phyloP scores from a whole-genome alignment of 1,140 invertebrate species.

The Thaumatotibia leucotreta region DNA sequence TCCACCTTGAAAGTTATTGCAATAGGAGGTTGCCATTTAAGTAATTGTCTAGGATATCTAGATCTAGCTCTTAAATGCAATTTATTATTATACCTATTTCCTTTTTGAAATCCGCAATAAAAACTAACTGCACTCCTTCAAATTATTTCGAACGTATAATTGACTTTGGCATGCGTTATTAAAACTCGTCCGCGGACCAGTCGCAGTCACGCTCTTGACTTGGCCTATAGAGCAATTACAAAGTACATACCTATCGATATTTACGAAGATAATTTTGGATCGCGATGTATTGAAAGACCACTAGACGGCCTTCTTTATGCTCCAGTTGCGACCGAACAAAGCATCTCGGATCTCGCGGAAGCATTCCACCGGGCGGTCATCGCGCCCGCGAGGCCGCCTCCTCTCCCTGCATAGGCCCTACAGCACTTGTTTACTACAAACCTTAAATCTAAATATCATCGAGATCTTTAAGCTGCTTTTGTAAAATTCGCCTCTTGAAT shows the following conservation, averaged over 20 bases:
- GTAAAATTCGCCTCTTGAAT: neutral
- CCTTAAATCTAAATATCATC: neutral
- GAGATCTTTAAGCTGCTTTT: neutral
- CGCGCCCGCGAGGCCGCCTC: slow-evolving; percentile 23
- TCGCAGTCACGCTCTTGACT: neutral
- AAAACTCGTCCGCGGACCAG: neutral
- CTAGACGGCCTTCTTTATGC: slow-evolving; percentile 36
- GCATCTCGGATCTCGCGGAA: slow-evolving; percentile 24
- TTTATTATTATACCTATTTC: neutral
- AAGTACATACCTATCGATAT: slow-evolving; percentile 13
- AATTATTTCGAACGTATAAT: neutral
- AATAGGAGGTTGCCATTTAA: neutral
- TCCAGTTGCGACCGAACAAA: slow-evolving; percentile 24
- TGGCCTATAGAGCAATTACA: slow-evolving; percentile 17
- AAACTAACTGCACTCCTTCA: neutral
- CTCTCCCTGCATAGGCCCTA: slow-evolving; percentile 13
- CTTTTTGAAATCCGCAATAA: neutral
- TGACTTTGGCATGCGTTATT: slow-evolving; percentile 9
- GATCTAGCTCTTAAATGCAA: neutral
- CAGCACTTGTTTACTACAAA: neutral
- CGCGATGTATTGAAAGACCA: slow-evolving; percentile 31
- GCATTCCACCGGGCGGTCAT: slow-evolving; percentile 8
- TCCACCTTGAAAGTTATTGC: neutral
- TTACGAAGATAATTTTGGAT: slow-evolving; percentile 23
- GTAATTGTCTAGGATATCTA: neutral